Evolutionary conservation across 2,113 vertebrate genomes (phyloP).

Genomic region (Hyperopisus bebe): DNA sequence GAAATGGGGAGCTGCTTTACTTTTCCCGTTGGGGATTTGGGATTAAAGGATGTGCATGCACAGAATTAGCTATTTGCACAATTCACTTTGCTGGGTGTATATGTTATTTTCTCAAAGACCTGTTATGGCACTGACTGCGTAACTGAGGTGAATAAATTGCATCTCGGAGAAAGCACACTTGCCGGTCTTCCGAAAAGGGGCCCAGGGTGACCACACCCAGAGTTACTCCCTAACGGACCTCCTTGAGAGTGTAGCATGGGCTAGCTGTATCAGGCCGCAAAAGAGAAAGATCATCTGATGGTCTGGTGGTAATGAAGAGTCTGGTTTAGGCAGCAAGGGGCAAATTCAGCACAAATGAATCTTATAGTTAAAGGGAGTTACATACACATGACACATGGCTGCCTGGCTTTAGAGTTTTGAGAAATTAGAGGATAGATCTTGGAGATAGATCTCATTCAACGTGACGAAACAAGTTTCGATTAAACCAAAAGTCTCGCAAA

Average conservation of each 20-base stretch:
- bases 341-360: neutral
- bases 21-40: neutral
- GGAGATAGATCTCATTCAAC: neutral
- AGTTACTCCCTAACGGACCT: neutral
- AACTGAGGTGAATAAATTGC: constrained; percentile 1
- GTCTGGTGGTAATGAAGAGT: neutral
- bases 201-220: neutral
- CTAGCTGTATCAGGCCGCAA: neutral
- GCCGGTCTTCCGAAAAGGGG: neutral
- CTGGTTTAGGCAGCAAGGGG: neutral
- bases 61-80: neutral
- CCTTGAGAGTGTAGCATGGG: neutral
- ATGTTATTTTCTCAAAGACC: constrained; percentile 14
- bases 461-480: neutral
- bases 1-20: neutral
- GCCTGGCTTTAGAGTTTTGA: neutral
- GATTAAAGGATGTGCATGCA: neutral
- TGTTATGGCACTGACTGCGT: neutral
- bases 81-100: constrained; percentile 8
- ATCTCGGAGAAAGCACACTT: neutral
- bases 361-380: neutral
- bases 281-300: neutral
- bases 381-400: neutral
- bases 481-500: neutral
- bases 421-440: neutral